Base-by-base conservation (phyloP, 2,888 invertebrate genomes). In the Lottia gigantea region DNA sequence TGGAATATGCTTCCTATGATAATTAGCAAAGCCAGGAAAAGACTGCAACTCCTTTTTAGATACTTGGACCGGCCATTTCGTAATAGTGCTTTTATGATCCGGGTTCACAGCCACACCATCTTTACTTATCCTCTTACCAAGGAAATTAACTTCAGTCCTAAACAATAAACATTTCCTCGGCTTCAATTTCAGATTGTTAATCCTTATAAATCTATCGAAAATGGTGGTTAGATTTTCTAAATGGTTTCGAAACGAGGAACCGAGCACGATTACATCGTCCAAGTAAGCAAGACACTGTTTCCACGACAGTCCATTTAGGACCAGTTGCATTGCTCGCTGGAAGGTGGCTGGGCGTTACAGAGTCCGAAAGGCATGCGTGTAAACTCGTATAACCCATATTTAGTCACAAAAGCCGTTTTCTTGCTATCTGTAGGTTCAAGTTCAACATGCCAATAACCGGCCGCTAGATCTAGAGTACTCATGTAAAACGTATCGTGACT, bases 251-350 rank as follows among this genome's bases (percentile, higher is more conserved):
- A 76, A 75, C 19, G 25, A 61, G 12, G 62, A 67, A 19, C 77
- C 79, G 49, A 77, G 67, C 8, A 78, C 77, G 12, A 79, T 61
- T 0, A 76, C 68, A 62, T 80, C 80, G 61, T 78, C 77, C 15
- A 78, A 64, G 46, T 76, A 80, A 1, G 72, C 76, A 1, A 77
- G 46, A 3, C 76, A 73, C 2, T 76, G 63, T n/a, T n/a, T n/a
- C n/a, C n/a, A n/a, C n/a, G n/a, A n/a, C n/a, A n/a, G n/a, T n/a
- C n/a, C n/a, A n/a, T n/a, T n/a, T n/a, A n/a, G n/a, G 2, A 74
- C 72, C n/a, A 72, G 46, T 47, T 76, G 74, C 70, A 77, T 74
- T 0, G 69, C 71, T 16, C 74, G 19, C 1, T 62, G 61, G 61
- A 66, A 75, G 0, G 78, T 77, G 0, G 75, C 76, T n/a, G 75